These are phyloP conservation scores for Epizoanthus illoricatus DNA, from an alignment of 92 coral and sea anemone species.

Conservation along the genomic window DNA sequence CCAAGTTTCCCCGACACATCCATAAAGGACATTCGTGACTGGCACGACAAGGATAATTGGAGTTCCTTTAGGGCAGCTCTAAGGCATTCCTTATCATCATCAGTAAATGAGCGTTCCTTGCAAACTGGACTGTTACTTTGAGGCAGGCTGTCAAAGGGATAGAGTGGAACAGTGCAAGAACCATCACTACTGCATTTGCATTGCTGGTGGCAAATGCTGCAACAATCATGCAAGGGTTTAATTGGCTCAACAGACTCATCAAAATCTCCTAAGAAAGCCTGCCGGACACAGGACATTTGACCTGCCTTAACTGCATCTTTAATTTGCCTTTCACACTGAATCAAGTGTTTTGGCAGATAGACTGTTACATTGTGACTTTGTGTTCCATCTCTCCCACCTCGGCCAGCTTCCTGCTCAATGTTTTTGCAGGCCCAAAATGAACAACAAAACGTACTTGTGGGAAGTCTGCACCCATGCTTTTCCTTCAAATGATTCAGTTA, in stretches of 20 bases:
- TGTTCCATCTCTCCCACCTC: constrained; percentile 71
- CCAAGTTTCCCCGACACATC: constrained; percentile 32
- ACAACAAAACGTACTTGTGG: constrained; percentile 63
- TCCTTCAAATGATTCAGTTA: constrained; percentile 54
- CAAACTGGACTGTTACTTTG: neutral
- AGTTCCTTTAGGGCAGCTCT: constrained; percentile 42
- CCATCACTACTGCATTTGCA: constrained; percentile 45
- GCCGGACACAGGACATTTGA: constrained; percentile 12
- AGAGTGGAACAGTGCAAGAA: constrained; percentile 17
- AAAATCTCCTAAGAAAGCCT: constrained; percentile 34
- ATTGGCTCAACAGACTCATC: constrained; percentile 28
- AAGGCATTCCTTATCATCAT: constrained; percentile 33
- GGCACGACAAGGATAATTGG: neutral
- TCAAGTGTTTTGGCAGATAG: constrained; percentile 35
- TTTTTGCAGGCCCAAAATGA: constrained; percentile 67
- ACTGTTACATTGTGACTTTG: constrained; percentile 13
- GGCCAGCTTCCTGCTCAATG: constrained; percentile 67
- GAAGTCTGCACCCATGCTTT: constrained; percentile 74
- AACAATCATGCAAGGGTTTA: constrained; percentile 49
- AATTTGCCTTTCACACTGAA: constrained; percentile 34
- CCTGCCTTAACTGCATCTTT: constrained; percentile 35
- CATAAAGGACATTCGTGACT: constrained; percentile 22
- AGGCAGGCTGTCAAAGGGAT: constrained; percentile 14
- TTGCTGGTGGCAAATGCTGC: constrained; percentile 38
- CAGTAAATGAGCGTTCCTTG: constrained; percentile 15